These are phyloP conservation scores for Dolomedes plantarius DNA, from an alignment of 2,888 invertebrate genomes.

Conservation along the genomic window DNA sequence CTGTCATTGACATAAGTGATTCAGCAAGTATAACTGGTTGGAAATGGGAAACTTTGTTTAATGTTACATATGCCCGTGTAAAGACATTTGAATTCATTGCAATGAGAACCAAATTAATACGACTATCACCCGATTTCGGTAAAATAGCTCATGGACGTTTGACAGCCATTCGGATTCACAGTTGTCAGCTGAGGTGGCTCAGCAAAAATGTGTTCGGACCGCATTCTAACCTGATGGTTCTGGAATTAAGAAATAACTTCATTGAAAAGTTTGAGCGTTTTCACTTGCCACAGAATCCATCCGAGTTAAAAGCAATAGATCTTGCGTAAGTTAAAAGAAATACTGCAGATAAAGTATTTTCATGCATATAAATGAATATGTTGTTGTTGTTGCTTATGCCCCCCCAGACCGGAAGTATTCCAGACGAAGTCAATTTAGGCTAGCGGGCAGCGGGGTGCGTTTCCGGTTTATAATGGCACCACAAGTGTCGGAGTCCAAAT, in stretches of 20 bases:
- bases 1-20: constrained; percentile 11
- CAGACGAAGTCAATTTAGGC: no score
- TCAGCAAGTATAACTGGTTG: constrained; percentile 30
- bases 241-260: constrained; percentile 47
- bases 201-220: constrained; percentile 33
- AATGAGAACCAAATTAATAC: constrained; percentile 29
- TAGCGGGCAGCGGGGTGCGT: no score
- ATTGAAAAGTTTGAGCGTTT: constrained; percentile 30
- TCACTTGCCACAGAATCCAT: constrained; percentile 29
- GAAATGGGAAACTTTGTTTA: constrained; percentile 26
- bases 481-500: no score
- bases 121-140: constrained; percentile 35
- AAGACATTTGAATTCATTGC: constrained; percentile 21
- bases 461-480: no score
- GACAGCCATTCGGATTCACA: constrained; percentile 40
- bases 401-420: no score
- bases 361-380: no score
- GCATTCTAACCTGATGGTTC: constrained; percentile 4
- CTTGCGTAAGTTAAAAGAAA: constrained; percentile 66
- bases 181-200: constrained; percentile 48
- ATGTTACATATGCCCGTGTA: not conserved
- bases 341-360: no score
- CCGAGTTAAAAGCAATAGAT: constrained; percentile 23
- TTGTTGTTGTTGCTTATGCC: no score
- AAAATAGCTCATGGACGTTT: constrained; percentile 23